Percentiles rank a stretch among this genome's conserved stretches.
phyloP scores from a whole-genome alignment of 92 coral and sea anemone genomes.

The Zoanthus sociatus region DNA sequence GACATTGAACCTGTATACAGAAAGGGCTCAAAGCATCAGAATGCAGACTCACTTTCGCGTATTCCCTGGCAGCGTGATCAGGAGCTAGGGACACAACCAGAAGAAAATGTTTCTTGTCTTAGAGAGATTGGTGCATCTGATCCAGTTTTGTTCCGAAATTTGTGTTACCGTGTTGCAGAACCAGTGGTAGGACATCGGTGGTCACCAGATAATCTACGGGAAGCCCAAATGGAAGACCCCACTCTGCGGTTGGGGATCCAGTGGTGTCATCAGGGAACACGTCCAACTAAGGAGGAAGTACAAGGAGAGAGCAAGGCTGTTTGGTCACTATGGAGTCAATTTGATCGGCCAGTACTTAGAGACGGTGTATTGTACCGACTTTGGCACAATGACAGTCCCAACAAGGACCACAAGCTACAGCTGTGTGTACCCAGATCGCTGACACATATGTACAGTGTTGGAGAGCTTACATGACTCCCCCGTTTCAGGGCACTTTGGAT shows the following conservation, averaged over 20 bases:
- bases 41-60: conserved; percentile 1
- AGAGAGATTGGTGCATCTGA: background rate
- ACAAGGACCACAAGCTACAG: too few relatives aligned
- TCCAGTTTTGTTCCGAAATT: background rate
- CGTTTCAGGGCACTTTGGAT: conserved; percentile 27
- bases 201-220: conserved; percentile 3
- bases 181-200: conserved; percentile 11
- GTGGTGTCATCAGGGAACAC: conserved; percentile 31
- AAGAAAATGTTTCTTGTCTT: background rate
- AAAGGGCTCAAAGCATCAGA: conserved; percentile 13
- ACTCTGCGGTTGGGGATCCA: background rate
- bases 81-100: background rate
- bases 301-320: background rate
- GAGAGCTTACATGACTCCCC: conserved; percentile 30
- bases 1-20: background rate
- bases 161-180: conserved; percentile 16
- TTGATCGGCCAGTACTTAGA: too few relatives aligned
- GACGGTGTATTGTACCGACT: too few relatives aligned
- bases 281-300: conserved; percentile 6
- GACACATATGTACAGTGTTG: conserved; percentile 17
- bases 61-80: background rate
- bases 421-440: conserved; percentile 31
- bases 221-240: background rate
- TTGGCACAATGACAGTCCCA: too few relatives aligned
- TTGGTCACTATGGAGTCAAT: too few relatives aligned